A percentile compares a stretch with the other conserved stretches of the same genome.
Conservation (phyloP, 2,888 invertebrate genomes). For the Diloba caeruleocephala region DNA sequence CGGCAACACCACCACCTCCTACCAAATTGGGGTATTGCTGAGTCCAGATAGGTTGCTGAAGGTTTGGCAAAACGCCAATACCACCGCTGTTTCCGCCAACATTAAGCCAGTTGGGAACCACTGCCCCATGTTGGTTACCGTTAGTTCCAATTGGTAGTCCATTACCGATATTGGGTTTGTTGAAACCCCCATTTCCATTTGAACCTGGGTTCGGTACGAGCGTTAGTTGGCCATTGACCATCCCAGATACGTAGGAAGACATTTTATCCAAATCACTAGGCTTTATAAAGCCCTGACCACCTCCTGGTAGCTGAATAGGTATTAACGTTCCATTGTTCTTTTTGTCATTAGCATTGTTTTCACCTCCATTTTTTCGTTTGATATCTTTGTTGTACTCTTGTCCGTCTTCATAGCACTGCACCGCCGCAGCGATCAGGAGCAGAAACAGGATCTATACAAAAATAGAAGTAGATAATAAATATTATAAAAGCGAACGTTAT, state of each 20-base stretch:
- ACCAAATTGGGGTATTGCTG: conserved; percentile 12
- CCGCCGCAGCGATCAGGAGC: conserved; percentile 23
- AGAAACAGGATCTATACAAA: conserved; percentile 31
- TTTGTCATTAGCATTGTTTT: background rate
- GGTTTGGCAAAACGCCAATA: conserved; percentile 13
- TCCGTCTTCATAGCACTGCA: conserved; percentile 25
- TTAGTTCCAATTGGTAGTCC: background rate
- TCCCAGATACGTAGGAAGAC: conserved; percentile 34
- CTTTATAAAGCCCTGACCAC: conserved; percentile 16
- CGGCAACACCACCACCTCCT: conserved; percentile 1
- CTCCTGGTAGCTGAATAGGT: conserved; percentile 24
- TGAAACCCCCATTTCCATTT: conserved; percentile 13
- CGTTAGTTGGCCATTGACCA: conserved; percentile 39
- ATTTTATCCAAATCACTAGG: conserved; percentile 8
- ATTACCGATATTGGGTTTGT: conserved; percentile 12
- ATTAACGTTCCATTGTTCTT: conserved; percentile 22
- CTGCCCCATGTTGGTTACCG: background rate
- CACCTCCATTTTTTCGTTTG: background rate
- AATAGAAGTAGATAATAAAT: background rate
- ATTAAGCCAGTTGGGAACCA: conserved; percentile 15
- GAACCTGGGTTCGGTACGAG: conserved; percentile 29
- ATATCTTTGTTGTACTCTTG: background rate
- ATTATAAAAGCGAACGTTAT: too few relatives aligned
- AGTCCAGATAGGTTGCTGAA: conserved; percentile 35
- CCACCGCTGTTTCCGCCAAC: conserved; percentile 4